A percentile compares a stretch with the other conserved stretches of the same genome.
phyloP scores from a whole-genome alignment of 37 sponge, comb jelly and placozoan genomes.

The Trichoplax adhaerens region DNA sequence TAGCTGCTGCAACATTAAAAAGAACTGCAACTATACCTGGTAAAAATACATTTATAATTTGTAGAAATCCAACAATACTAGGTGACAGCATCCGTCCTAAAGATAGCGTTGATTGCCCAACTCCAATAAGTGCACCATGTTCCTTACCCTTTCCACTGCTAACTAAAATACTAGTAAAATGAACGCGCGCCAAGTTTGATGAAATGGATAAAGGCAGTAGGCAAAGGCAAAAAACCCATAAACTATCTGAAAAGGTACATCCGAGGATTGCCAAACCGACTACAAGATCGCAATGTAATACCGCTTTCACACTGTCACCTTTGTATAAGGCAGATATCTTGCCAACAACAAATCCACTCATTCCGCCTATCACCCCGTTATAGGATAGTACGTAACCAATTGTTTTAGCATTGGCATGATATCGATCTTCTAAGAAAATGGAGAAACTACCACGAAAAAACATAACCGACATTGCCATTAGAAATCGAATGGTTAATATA shows the following conservation, averaged over 20 bases:
- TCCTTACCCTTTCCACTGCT: conserved; percentile 25
- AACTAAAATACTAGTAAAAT: conserved; percentile 16
- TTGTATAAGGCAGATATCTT: conserved; percentile 25
- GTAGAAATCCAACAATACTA: conserved; percentile 18
- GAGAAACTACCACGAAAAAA: conserved; percentile 38
- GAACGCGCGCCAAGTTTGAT: conserved; percentile 36
- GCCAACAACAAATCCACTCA: conserved; percentile 23
- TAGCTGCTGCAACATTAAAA: too few species aligned
- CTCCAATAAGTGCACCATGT: conserved; percentile 48
- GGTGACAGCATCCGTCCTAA: conserved; percentile 45
- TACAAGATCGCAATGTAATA: conserved; percentile 26
- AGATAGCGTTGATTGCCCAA: conserved; percentile 32
- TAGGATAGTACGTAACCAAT: conserved; percentile 47
- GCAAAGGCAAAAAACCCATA: conserved; percentile 9
- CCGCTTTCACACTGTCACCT: background rate
- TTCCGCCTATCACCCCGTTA: conserved; percentile 22
- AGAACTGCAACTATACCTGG: too few species aligned
- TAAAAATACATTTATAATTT: too few species aligned
- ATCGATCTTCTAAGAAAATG: conserved; percentile 31
- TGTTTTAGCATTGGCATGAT: conserved; percentile 11
- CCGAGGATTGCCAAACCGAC: conserved; percentile 12
- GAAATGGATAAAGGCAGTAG: conserved; percentile 36
- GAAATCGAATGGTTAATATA: conserved; percentile 26
- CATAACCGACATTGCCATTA: conserved; percentile 28
- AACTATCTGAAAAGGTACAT: conserved; percentile 15